Conservation (phyloP, 2,113 vertebrate genomes). For the Gila orcuttii region DNA sequence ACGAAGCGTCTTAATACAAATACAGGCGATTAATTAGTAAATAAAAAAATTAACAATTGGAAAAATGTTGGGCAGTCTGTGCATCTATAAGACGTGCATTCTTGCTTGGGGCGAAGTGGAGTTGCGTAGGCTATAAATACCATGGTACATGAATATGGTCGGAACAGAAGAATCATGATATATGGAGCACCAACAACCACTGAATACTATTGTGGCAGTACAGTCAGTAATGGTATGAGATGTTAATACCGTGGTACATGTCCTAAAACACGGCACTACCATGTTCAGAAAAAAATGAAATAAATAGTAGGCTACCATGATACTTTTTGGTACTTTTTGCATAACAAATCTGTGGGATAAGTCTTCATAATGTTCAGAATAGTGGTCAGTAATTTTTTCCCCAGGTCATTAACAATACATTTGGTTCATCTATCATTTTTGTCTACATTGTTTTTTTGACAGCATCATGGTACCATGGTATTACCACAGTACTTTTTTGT, state of each 20-base stretch:
- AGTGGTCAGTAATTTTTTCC: not conserved
- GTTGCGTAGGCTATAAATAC: not conserved
- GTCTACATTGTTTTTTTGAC: not conserved
- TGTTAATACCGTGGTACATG: not conserved
- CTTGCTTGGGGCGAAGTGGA: not conserved
- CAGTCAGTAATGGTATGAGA: not conserved
- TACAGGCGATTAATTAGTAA: not conserved
- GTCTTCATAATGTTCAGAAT: not conserved
- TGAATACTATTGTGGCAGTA: not conserved
- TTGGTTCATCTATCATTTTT: not conserved
- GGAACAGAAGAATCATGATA: not conserved
- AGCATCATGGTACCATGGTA: not conserved
- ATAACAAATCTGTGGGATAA: not conserved
- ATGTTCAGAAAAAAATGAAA: not conserved
- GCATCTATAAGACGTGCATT: not conserved
- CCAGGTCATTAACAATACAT: not conserved
- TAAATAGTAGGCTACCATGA: not conserved
- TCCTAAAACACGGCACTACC: not conserved
- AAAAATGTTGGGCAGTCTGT: not conserved
- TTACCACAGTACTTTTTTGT: not conserved
- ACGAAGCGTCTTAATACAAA: not conserved
- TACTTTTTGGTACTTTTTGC: not conserved
- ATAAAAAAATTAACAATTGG: not conserved
- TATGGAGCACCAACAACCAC: not conserved
- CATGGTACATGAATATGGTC: constrained; percentile 11